phyloP scores from a whole-genome alignment of 2,113 vertebrate species.

The Pseudorectes ferrugineus region DNA sequence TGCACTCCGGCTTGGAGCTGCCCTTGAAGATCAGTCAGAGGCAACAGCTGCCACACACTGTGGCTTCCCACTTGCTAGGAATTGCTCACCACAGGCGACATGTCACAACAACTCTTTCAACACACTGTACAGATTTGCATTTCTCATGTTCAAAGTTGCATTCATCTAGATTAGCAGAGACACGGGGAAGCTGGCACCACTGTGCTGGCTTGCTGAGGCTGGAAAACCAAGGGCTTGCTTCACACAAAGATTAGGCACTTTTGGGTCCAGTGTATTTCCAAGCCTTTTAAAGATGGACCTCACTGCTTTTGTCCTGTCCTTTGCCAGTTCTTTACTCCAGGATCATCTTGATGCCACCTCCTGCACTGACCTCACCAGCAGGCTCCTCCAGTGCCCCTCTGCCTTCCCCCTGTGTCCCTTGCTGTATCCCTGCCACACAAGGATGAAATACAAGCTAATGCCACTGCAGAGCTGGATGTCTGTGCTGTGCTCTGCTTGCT shows the following conservation, averaged over 20 bases:
- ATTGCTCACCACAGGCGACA: not conserved
- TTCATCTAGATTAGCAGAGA: not conserved
- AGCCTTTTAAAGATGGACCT: not conserved
- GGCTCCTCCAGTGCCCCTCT: not conserved
- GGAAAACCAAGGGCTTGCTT: not conserved
- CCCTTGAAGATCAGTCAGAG: not conserved
- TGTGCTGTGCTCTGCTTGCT: not conserved
- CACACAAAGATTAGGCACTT: not conserved
- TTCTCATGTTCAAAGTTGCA: not conserved
- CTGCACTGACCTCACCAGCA: not conserved
- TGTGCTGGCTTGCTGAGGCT: not conserved
- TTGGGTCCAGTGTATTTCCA: not conserved
- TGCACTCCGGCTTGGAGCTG: not conserved
- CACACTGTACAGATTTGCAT: not conserved
- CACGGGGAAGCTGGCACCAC: not conserved
- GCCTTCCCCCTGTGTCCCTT: not conserved
- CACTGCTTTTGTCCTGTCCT: not conserved
- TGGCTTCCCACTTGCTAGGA: conserved; percentile 20
- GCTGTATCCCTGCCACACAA: not conserved
- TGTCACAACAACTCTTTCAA: conserved; percentile 21
- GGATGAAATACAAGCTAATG: not conserved
- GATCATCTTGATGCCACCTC: not conserved
- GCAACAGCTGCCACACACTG: not conserved
- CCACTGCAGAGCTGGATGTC: not conserved
- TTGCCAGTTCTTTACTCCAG: not conserved